Evolutionary conservation across 2,113 vertebrate species (phyloP), one percentile per base, ranked within the genome.

Genomic region (Pelusios castaneus): DNA sequence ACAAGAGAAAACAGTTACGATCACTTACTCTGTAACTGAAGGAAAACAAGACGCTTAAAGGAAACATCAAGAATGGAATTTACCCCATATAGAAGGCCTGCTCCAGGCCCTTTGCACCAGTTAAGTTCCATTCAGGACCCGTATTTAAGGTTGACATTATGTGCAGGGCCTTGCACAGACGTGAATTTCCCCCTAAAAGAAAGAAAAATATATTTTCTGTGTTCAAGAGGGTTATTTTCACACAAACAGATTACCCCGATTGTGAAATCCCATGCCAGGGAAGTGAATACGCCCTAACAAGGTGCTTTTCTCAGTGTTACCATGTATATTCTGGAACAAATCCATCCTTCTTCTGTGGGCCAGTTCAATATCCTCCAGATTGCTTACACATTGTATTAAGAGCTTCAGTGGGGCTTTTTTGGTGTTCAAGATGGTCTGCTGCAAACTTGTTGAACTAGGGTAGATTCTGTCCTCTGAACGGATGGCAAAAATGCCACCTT

Each of bases 291-390:
- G 31, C 43, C 24, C 14, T 9, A 31, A 13, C 16, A 27, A 17
- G 75, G 75, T 25, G 2, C 6, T 17, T 77, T 31, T 77, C 25
- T 76, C 10, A 82, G 86, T 2, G 38, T 38, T 1, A 1, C 60
- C 55, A 24, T 17, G 43, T 82, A 29, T 54, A 75, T 43, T 45
- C 77, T 43, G 60, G 55, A 12, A 31, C 73, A 70, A 77, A 13
- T 29, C 6, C 38, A 60, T 3, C n/a, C n/a, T 51, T 38, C 22
- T 55, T 0, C 0, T 3, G 22, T 17, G 67, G 10, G 77, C 19
- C n/a, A 34, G 17, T 22, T 31, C 73, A 51, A n/a, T 4, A 24
- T 17, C 55, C 22, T 24, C 67, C n/a, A 38, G 41, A 54, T 79
- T 31, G 55, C 9, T 24, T 4, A 3, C 52, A 43, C 9, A 1